phyloP scores from a whole-genome alignment of 2,113 vertebrate genomes.

The Cnemophilus loriae region DNA sequence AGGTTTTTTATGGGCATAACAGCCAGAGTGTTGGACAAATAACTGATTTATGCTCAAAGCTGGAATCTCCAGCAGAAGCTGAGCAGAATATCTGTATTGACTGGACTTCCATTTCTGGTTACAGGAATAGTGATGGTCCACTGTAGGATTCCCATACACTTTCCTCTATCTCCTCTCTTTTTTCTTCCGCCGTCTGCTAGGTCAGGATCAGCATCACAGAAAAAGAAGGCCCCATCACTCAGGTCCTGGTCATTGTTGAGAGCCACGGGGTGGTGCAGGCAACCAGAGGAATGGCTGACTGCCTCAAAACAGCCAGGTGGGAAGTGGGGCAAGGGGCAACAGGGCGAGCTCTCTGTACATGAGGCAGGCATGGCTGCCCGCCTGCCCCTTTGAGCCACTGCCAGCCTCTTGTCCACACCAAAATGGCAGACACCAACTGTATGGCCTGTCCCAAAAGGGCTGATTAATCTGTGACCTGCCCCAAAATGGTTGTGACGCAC shows the following conservation, averaged over 20 bases:
- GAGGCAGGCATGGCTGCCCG: not conserved
- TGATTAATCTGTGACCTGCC: too few relatives aligned
- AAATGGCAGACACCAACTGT: too few relatives aligned
- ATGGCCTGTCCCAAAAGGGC: too few relatives aligned
- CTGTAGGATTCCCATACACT: not conserved
- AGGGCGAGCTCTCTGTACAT: accelerated
- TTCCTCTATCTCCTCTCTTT: not conserved
- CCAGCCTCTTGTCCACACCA: not conserved
- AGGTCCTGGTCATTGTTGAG: not conserved
- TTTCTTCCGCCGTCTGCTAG: not conserved
- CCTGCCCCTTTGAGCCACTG: not conserved
- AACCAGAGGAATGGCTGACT: not conserved
- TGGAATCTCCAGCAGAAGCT: not conserved
- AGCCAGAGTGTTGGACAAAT: not conserved
- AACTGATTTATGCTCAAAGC: not conserved
- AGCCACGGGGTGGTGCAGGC: too few relatives aligned
- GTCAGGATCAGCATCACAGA: not conserved
- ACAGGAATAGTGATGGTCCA: accelerated
- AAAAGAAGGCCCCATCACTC: not conserved
- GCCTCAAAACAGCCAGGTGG: not conserved
- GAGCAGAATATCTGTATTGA: not conserved
- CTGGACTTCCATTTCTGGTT: not conserved
- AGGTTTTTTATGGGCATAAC: not conserved
- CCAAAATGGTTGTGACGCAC: accelerated
- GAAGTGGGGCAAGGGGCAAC: not conserved